Percentiles rank a stretch among this genome's conserved stretches.
phyloP scores from a whole-genome alignment of 2,113 vertebrate genomes.

The Antechinus stuartii region DNA sequence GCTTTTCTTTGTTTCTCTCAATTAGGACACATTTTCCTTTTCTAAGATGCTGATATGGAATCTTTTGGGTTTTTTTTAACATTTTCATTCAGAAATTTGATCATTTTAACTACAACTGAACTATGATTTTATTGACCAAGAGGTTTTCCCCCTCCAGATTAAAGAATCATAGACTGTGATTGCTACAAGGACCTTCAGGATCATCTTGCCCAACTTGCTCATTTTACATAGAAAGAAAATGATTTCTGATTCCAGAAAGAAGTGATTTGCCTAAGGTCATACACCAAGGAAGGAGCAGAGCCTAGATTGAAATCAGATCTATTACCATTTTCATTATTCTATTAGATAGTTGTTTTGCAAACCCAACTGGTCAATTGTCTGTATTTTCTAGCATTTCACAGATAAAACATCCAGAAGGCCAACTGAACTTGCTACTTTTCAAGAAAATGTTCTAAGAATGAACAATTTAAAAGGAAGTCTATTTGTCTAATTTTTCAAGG shows the following conservation, averaged over 20 bases:
- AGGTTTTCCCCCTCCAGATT: not conserved
- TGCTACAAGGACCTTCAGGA: not conserved
- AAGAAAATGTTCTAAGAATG: not conserved
- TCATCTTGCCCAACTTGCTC: not conserved
- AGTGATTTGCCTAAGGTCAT: not conserved
- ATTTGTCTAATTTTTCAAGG: constrained; percentile 41
- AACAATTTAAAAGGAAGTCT: constrained; percentile 18
- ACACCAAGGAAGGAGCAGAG: not conserved
- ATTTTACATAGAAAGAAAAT: not conserved
- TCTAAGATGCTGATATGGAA: constrained; percentile 30
- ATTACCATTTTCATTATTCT: not conserved
- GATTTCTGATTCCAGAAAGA: not conserved
- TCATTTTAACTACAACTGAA: constrained; percentile 12
- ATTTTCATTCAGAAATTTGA: constrained; percentile 33
- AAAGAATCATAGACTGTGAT: not conserved
- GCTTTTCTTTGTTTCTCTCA: not conserved
- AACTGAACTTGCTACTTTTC: constrained; percentile 6
- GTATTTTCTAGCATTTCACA: constrained; percentile 42
- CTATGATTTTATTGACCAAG: not conserved
- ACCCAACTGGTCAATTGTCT: not conserved
- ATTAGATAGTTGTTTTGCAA: not conserved
- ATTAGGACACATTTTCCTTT: not conserved
- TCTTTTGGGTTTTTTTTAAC: constrained; percentile 13
- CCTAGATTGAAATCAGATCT: not conserved
- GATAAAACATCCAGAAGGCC: constrained; percentile 4